These are phyloP conservation scores for Stegana nigrithorax DNA, from an alignment of 2,888 invertebrate genomes.

Conservation along the genomic window DNA sequence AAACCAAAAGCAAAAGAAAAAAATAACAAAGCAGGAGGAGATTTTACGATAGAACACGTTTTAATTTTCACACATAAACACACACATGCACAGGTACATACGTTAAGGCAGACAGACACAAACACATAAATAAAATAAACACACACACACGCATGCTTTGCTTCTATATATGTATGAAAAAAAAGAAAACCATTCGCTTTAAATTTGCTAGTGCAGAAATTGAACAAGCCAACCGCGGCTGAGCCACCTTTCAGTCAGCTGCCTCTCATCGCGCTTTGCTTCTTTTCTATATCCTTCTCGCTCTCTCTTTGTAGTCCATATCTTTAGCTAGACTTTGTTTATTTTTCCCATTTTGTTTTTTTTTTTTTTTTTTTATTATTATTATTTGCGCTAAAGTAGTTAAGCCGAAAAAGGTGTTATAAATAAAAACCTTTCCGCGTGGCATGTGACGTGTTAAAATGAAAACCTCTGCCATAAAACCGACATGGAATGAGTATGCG, in stretches of 20 bases:
- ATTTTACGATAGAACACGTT: slow-evolving; percentile 67
- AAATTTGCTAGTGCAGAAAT: too few species aligned
- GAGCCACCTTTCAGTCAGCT: neutral
- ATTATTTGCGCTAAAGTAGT: slow-evolving; percentile 13
- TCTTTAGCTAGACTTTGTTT: neutral
- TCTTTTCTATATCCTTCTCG: too few species aligned
- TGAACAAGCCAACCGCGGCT: slow-evolving; percentile 2
- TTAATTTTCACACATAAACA: slow-evolving; percentile 53
- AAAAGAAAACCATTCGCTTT: too few species aligned
- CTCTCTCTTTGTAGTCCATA: neutral
- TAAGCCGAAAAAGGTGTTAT: slow-evolving; percentile 48
- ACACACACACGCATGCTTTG: slow-evolving; percentile 28
- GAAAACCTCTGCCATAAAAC: neutral
- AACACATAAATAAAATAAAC: slow-evolving; percentile 22
- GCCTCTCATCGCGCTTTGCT: neutral
- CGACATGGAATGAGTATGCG: slow-evolving; percentile 3
- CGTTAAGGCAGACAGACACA: slow-evolving; percentile 12
- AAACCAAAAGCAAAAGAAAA: too few species aligned
- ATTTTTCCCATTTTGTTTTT: neutral
- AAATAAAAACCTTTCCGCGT: slow-evolving; percentile 36
- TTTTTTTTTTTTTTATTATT: neutral
- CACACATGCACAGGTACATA: slow-evolving; percentile 20
- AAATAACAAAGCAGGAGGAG: slow-evolving; percentile 38
- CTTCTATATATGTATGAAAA: neutral
- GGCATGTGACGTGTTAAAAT: too few species aligned